A percentile compares a stretch with the other conserved stretches of the same genome.
These are phyloP conservation scores for Eurytemora carolleeae DNA, from an alignment of 1,140 invertebrate species.

Conservation along the genomic window DNA sequence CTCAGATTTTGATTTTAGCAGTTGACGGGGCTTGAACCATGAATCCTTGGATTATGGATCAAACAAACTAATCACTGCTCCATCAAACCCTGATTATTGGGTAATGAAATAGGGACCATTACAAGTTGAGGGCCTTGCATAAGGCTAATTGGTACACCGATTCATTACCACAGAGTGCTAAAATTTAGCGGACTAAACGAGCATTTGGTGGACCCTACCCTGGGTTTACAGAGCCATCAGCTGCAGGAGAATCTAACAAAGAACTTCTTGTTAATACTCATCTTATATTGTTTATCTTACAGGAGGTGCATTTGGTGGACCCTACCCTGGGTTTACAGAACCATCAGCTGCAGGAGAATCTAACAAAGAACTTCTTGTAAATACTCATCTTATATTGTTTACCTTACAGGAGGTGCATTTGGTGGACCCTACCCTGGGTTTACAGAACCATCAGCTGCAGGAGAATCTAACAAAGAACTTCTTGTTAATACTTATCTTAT, in stretches of 20 bases:
- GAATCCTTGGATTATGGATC: too few species aligned
- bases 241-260: conserved; percentile 8
- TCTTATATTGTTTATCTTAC: conserved; percentile 2
- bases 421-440: conserved; percentile 2
- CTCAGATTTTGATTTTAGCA: background rate
- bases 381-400: conserved; percentile 5
- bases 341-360: background rate
- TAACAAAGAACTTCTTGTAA: conserved; percentile 1
- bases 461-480: conserved; percentile 4
- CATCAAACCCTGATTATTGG: too few species aligned
- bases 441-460: background rate
- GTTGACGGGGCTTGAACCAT: background rate
- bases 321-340: background rate
- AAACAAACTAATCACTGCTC: too few species aligned
- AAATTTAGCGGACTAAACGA: too few species aligned
- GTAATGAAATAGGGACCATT: too few species aligned
- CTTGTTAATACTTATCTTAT: conserved; percentile 1
- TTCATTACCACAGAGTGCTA: too few species aligned
- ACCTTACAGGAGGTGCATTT: background rate
- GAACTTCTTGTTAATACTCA: background rate
- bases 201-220: conserved; percentile 7
- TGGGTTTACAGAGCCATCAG: background rate
- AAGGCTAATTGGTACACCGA: too few species aligned
- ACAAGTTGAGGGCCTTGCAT: too few species aligned
- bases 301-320: conserved; percentile 5